Evolutionary conservation across 2,797 vertebrate species (phyloP), one percentile per base, ranked within the genome.

Genomic region (Coregonus suidteri): DNA sequence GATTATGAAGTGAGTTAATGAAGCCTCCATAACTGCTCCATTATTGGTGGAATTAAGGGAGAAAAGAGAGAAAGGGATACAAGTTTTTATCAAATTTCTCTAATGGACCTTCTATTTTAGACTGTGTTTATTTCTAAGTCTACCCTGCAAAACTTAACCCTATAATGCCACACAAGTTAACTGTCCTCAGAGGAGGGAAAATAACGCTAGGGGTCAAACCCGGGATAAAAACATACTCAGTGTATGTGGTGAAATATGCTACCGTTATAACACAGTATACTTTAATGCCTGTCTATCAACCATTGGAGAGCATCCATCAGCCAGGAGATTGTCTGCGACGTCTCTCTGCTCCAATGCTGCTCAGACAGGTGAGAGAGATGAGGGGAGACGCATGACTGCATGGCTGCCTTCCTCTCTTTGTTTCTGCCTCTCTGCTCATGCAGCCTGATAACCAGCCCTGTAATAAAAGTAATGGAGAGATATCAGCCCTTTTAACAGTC

Each of bases 1-100:
- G 35, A 37, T 80, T 71, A 76, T 79, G 68, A 31, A 30, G 37
- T 2, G 70, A 74, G 56, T 11, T 35, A 30, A 37, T 30, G 14
- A 53, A 74, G 67, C 64, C 53, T 14, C 47, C 68, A n/a, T 62
- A 20, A 62, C 59, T 62, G n/a, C 59, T 62, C 59, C 59, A 62
- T 62, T 69, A 9, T 15, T 6, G 15, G 30, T 18, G 25, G 3
- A 14, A 77, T 16, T 78, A 35, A 67, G 65, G 71, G 62, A 41
- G 20, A 71, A 72, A 47, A 51, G 2, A 30, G 67, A 71, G 14
- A 76, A 11, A 7, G 16, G 35, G 52, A 51, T 3, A 75, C 18
- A 56, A 20, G 59, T 30, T 25, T 11, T 56, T 7, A 59, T 59
- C 56, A n/a, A 1, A n/a, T 59, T n/a, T 64, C n/a, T 64, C 20